Evolutionary conservation across 2,797 vertebrate genomes (phyloP).

Genomic region (Cetoscarus ocellatus): DNA sequence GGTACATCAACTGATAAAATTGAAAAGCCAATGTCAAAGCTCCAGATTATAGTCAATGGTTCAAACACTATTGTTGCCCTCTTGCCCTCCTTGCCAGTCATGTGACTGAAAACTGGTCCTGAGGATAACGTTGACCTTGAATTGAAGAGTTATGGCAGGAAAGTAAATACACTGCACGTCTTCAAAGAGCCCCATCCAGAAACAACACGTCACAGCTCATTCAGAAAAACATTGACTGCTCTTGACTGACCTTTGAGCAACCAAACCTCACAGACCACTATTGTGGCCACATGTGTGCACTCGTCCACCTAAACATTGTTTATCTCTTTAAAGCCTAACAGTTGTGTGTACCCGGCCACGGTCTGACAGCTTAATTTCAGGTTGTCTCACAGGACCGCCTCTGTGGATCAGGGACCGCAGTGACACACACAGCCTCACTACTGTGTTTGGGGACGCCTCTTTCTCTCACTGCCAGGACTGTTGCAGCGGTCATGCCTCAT

Average conservation of each 20-base stretch:
- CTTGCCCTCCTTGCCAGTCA: too few species aligned
- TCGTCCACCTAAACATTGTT: conserved; percentile 74
- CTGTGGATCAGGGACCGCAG: conserved; percentile 54
- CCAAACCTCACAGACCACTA: conserved; percentile 66
- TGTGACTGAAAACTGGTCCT: too few species aligned
- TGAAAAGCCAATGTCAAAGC: too few species aligned
- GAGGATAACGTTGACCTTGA: too few species aligned
- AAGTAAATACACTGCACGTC: too few species aligned
- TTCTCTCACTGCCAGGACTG: conserved; percentile 40
- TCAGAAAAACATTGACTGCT: conserved; percentile 43
- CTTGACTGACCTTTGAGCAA: conserved; percentile 50
- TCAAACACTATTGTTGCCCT: too few species aligned
- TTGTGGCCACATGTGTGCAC: conserved; percentile 51
- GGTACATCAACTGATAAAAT: too few species aligned
- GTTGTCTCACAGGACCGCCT: conserved; percentile 65
- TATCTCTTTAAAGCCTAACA: conserved; percentile 67
- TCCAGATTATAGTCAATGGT: too few species aligned
- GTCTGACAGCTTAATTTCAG: conserved; percentile 82
- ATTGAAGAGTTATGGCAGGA: too few species aligned
- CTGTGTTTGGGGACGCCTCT: conserved; percentile 49
- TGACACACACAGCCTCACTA: conserved; percentile 62
- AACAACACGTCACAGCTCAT: conserved; percentile 46
- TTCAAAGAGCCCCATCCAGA: conserved; percentile 31
- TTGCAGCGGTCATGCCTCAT: conserved; percentile 40
- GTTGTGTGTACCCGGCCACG: conserved; percentile 49